Percentiles rank a stretch among this genome's conserved stretches.
Evolutionary conservation across 2,888 invertebrate genomes (phyloP).

Genomic region (Xanthorhoe spadicearia): DNA sequence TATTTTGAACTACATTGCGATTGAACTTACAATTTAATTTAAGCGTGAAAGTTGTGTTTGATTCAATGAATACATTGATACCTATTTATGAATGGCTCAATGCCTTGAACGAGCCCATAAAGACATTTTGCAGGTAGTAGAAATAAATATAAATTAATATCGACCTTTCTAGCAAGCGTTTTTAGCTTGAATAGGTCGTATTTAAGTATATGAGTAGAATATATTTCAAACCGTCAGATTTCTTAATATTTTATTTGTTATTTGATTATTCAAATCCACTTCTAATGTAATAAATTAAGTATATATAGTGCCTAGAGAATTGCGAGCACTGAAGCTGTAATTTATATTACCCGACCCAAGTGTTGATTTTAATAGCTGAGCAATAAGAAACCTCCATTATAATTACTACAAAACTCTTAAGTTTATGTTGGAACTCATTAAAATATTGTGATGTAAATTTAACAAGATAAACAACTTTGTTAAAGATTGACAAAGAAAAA

Average conservation of each 20-base stretch:
- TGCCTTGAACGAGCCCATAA: not conserved
- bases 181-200: too few species aligned
- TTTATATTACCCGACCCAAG: not conserved
- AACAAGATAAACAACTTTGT: constrained; percentile 33
- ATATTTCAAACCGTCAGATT: too few species aligned
- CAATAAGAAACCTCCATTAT: constrained; percentile 2
- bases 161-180: too few species aligned
- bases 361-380: not conserved
- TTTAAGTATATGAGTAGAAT: too few species aligned
- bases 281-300: too few species aligned
- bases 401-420: constrained; percentile 2
- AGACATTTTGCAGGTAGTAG: not conserved
- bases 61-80: not conserved
- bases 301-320: not conserved
- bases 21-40: not conserved
- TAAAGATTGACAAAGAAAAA: constrained; percentile 42
- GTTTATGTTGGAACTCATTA: constrained; percentile 20
- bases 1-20: not conserved
- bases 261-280: too few species aligned
- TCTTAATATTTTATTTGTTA: too few species aligned
- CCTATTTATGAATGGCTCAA: not conserved
- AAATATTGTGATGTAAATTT: constrained; percentile 19
- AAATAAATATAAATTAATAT: too few species aligned
- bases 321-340: not conserved
- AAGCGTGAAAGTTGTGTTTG: not conserved